phyloP scores from a whole-genome alignment of 2,888 invertebrate species.

The Willowsia nigromaculata region DNA sequence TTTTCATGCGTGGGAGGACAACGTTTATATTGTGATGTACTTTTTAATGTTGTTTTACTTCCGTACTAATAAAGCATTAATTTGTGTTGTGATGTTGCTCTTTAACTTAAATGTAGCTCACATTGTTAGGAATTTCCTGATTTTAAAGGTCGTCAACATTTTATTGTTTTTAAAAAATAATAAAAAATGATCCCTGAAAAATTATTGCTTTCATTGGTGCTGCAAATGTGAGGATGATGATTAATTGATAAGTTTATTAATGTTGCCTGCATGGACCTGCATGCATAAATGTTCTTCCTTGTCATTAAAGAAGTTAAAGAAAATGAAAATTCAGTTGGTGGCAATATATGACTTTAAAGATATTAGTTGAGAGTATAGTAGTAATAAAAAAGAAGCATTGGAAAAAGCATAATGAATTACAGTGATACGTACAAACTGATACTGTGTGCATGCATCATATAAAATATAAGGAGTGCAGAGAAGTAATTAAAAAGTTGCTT shows the following conservation, averaged over 20 bases:
- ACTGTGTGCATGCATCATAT: too few relatives aligned
- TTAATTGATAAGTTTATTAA: neutral
- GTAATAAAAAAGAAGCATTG: neutral
- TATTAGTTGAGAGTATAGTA: neutral
- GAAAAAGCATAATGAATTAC: neutral
- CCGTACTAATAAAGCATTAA: neutral
- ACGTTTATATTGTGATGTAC: neutral
- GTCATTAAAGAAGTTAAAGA: neutral
- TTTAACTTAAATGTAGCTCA: neutral
- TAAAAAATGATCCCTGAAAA: constrained; percentile 2
- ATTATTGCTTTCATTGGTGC: neutral
- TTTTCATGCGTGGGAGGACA: neutral
- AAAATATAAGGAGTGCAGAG: too few relatives aligned
- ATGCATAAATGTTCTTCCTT: neutral
- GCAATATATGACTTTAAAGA: too few relatives aligned
- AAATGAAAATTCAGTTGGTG: too few relatives aligned
- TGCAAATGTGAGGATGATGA: neutral
- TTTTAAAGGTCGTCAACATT: neutral
- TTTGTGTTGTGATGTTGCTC: neutral
- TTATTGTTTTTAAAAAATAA: constrained; percentile 23
- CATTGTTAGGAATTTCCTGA: neutral
- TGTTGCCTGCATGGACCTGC: neutral
- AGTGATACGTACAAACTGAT: neutral
- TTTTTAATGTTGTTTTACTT: neutral
- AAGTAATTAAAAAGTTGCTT: too few relatives aligned